phyloP scores from a whole-genome alignment of 1,140 invertebrate species.

The Augochlora pura region DNA sequence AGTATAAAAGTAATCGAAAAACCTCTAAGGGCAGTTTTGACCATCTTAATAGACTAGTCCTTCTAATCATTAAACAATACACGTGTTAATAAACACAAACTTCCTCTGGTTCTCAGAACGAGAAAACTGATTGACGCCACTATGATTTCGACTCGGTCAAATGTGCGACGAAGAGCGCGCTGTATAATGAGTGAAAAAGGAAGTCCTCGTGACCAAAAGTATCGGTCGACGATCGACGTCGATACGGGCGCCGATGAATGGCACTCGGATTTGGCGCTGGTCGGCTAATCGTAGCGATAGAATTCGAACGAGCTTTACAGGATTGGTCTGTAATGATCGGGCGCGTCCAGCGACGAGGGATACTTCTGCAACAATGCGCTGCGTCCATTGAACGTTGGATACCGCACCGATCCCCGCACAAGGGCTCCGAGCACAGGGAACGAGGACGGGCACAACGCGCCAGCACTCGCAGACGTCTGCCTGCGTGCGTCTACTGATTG shows the following conservation, averaged over 20 bases:
- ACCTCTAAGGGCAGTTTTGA: too few species aligned
- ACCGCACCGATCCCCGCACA: background rate
- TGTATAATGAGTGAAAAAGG: background rate
- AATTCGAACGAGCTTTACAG: slow-evolving; percentile 36
- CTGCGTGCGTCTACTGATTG: slow-evolving; percentile 49
- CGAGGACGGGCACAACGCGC: background rate
- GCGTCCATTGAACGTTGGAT: background rate
- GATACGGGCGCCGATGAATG: background rate
- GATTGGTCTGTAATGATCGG: slow-evolving; percentile 19
- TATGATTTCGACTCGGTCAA: too few species aligned
- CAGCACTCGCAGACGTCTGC: slow-evolving; percentile 31
- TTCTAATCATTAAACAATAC: too few species aligned
- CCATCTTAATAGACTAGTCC: too few species aligned
- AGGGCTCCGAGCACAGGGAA: too few species aligned
- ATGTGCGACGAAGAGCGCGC: too few species aligned
- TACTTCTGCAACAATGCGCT: slow-evolving; percentile 47
- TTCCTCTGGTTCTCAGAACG: too few species aligned
- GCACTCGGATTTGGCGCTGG: slow-evolving; percentile 1
- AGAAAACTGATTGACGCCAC: too few species aligned
- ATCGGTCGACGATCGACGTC: background rate
- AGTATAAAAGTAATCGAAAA: too few species aligned
- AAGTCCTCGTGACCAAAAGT: background rate
- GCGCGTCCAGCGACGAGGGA: slow-evolving; percentile 12
- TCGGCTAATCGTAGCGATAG: slow-evolving; percentile 49
- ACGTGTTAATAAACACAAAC: too few species aligned